Evolutionary conservation across 1,140 invertebrate genomes (phyloP).

Genomic region (Macrobrachium rosenbergii): DNA sequence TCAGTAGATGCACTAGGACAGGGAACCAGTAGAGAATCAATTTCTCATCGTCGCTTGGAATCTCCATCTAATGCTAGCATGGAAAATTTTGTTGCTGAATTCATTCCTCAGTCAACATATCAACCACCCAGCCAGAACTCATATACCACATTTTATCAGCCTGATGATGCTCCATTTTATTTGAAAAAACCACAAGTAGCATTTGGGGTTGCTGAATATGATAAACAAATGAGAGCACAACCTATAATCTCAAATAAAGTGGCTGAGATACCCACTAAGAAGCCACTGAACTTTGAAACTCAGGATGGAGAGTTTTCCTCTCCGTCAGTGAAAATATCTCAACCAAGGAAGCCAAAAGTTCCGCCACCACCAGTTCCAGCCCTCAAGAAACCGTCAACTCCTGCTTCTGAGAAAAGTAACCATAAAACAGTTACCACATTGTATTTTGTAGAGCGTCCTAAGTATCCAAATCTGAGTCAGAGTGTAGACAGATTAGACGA

Average conservation of each 20-base stretch:
- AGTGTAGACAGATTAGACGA: constrained; percentile 35
- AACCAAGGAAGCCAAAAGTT: background rate
- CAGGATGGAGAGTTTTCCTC: background rate
- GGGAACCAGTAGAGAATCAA: no score
- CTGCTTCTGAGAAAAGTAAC: background rate
- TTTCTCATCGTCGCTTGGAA: no score
- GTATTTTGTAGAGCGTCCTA: background rate
- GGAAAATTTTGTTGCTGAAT: no score
- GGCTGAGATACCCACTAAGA: no score
- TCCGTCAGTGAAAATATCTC: background rate
- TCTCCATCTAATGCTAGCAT: no score
- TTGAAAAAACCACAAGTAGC: background rate
- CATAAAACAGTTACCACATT: constrained; percentile 5
- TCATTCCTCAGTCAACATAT: background rate
- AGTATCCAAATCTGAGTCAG: constrained; percentile 14
- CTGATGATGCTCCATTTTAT: background rate
- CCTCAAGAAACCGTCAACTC: background rate
- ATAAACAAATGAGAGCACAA: background rate
- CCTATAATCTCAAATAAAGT: background rate
- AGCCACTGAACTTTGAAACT: no score
- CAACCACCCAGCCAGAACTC: constrained; percentile 33
- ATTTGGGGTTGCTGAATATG: constrained; percentile 33
- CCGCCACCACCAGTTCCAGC: constrained; percentile 2
- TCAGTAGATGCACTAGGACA: no score
- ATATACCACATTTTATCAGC: constrained; percentile 37